phyloP scores from a whole-genome alignment of 2,888 invertebrate genomes.

The Cheiracanthium punctorium region DNA sequence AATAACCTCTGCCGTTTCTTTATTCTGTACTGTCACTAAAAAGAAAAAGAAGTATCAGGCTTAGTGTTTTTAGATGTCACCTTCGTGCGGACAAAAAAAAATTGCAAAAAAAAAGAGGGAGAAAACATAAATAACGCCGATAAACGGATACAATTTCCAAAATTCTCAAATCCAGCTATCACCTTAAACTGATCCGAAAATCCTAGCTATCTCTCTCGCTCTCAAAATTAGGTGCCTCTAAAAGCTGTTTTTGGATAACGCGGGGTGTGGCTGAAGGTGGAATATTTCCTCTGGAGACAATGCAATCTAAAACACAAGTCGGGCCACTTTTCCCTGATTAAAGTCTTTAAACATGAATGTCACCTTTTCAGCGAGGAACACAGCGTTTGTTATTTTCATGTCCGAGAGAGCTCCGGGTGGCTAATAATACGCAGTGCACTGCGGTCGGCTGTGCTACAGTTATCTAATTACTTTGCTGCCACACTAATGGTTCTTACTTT shows the following conservation, averaged over 20 bases:
- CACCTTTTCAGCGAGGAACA: neutral
- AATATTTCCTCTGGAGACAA: neutral
- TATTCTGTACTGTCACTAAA: no score
- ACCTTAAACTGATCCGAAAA: neutral
- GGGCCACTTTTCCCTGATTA: conserved; percentile 16
- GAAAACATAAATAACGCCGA: no score
- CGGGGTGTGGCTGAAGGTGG: conserved; percentile 8
- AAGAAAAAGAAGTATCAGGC: no score
- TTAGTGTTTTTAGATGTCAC: no score
- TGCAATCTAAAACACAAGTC: neutral
- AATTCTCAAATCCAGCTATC: neutral
- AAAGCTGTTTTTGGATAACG: neutral
- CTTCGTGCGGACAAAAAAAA: no score
- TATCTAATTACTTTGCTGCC: neutral
- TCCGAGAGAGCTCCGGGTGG: no score
- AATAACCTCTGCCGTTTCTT: no score
- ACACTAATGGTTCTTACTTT: neutral
- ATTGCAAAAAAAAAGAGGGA: no score
- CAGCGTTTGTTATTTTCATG: no score
- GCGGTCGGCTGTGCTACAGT: neutral
- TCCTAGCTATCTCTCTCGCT: no score
- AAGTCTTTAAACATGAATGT: conserved; percentile 30
- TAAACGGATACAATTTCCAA: no score
- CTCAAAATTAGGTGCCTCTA: neutral
- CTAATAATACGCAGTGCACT: neutral